phyloP scores from a whole-genome alignment of 2,888 invertebrate genomes.

The Emmelina monodactyla region DNA sequence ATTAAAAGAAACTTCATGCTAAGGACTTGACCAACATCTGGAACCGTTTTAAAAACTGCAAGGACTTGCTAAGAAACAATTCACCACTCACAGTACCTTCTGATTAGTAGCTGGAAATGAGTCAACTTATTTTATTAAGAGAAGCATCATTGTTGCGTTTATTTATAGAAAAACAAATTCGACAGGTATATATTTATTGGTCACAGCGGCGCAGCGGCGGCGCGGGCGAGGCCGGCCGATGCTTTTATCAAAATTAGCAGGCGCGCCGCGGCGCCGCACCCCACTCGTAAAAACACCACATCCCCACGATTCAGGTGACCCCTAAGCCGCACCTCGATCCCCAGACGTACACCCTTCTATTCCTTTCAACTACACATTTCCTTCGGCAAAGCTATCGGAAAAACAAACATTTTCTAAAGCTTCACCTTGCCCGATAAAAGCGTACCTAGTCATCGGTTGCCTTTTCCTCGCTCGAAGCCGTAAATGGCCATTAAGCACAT shows the following conservation, averaged over 20 bases:
- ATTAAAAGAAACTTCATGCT: too few relatives aligned
- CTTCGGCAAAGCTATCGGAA: not conserved
- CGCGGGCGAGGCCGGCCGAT: slow-evolving; percentile 51
- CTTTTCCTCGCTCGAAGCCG: slow-evolving; percentile 8
- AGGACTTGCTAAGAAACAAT: too few relatives aligned
- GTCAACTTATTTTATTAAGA: too few relatives aligned
- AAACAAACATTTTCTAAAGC: not conserved
- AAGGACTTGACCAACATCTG: too few relatives aligned
- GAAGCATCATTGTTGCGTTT: too few relatives aligned
- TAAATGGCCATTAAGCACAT: slow-evolving; percentile 21
- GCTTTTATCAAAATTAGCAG: slow-evolving; percentile 65
- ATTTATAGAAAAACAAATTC: too few relatives aligned
- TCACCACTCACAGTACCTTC: too few relatives aligned
- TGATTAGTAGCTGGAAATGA: too few relatives aligned
- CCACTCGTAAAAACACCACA: slow-evolving; percentile 57
- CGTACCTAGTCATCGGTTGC: not conserved
- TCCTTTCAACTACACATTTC: not conserved
- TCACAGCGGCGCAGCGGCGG: slow-evolving; percentile 28
- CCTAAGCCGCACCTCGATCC: slow-evolving; percentile 41
- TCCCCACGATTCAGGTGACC: slow-evolving; percentile 43
- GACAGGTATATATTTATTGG: slow-evolving; percentile 44
- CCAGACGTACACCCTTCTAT: not conserved
- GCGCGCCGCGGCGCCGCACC: slow-evolving; percentile 48
- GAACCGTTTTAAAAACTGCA: too few relatives aligned
- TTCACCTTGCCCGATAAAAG: too few relatives aligned